These are phyloP conservation scores for Papilio machaon DNA, from an alignment of 1,140 invertebrate genomes.

Conservation along the genomic window DNA sequence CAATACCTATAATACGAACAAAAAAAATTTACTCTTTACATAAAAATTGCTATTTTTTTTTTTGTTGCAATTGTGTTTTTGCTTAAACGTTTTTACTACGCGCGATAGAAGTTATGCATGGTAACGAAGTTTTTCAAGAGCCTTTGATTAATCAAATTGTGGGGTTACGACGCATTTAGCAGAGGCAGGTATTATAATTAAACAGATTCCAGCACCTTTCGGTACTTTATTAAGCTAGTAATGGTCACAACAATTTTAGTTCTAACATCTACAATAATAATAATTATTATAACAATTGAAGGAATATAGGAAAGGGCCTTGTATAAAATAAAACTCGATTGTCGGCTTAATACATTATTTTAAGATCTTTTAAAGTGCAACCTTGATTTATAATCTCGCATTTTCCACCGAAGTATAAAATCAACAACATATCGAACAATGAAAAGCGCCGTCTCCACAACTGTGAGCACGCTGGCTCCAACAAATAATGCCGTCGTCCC, in stretches of 20 bases:
- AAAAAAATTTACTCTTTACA: background rate
- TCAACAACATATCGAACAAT: constrained; percentile 54
- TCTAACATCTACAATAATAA: background rate
- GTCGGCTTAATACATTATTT: background rate
- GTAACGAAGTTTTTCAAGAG: too few relatives aligned
- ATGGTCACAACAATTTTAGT: too few relatives aligned
- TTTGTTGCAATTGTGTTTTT: too few relatives aligned
- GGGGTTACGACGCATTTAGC: too few relatives aligned
- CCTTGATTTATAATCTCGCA: background rate
- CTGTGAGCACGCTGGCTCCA: constrained; percentile 79
- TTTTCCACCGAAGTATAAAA: constrained; percentile 1
- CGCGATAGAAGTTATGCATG: too few relatives aligned
- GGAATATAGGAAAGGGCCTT: background rate
- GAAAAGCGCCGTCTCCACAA: constrained; percentile 77
- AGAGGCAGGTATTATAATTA: too few relatives aligned
- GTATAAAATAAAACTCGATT: constrained; percentile 11
- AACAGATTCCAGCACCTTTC: too few relatives aligned
- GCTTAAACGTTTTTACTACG: too few relatives aligned
- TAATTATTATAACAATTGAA: background rate
- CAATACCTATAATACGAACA: background rate
- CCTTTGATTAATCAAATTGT: too few relatives aligned
- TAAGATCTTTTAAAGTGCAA: constrained; percentile 23
- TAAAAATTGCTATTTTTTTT: too few relatives aligned
- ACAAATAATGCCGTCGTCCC: constrained; percentile 80
- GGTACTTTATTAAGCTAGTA: too few relatives aligned